These are phyloP conservation scores for Drosophila melanica DNA, from an alignment of 1,140 invertebrate species.

Conservation along the genomic window DNA sequence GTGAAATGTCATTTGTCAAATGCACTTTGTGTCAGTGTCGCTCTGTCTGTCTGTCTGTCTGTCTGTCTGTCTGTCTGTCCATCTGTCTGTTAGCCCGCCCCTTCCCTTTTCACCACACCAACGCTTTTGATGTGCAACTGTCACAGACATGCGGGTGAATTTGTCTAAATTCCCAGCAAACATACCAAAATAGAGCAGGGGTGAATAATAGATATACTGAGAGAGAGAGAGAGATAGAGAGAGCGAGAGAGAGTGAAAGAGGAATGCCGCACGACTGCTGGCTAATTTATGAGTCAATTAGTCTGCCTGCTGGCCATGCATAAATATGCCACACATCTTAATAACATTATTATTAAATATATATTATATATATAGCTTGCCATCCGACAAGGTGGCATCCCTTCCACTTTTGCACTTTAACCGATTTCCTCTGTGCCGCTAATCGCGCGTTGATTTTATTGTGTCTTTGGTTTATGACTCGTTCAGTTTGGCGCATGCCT, in stretches of 20 bases:
- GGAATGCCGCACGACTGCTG: slow-evolving; percentile 7
- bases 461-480: slow-evolving; percentile 76
- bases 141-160: slow-evolving; percentile 79
- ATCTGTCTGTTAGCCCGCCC: slow-evolving; percentile 30
- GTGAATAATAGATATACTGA: not conserved
- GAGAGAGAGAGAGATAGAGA: not conserved
- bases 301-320: slow-evolving; percentile 62
- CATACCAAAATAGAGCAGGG: slow-evolving; percentile 2
- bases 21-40: slow-evolving; percentile 76
- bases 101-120: not conserved
- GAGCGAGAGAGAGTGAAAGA: not conserved
- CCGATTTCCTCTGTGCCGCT: too few species aligned
- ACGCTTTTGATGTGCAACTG: slow-evolving; percentile 66
- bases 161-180: slow-evolving; percentile 63
- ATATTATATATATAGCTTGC: not conserved
- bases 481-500: slow-evolving; percentile 50
- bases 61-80: slow-evolving; percentile 37
- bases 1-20: slow-evolving; percentile 83
- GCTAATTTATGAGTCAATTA: slow-evolving; percentile 80
- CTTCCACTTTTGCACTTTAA: too few species aligned
- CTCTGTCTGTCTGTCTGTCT: slow-evolving; percentile 50
- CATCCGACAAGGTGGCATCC: slow-evolving; percentile 13
- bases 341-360: slow-evolving; percentile 57
- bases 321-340: slow-evolving; percentile 46
- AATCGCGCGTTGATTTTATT: slow-evolving; percentile 63